phyloP scores from a whole-genome alignment of 1,140 invertebrate species.

The Pinna nobilis region DNA sequence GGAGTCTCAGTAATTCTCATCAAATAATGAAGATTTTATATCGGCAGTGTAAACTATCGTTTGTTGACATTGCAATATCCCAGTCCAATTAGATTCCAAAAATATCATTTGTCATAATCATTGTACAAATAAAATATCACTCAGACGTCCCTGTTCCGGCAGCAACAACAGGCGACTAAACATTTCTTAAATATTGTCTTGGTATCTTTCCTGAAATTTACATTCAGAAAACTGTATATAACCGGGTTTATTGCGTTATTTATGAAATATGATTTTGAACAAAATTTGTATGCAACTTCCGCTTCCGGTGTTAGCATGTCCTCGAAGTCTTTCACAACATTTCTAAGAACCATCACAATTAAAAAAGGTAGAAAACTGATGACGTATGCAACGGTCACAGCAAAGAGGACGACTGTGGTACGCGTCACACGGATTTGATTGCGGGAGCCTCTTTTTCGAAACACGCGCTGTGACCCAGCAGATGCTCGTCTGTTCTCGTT shows the following conservation, averaged over 20 bases:
- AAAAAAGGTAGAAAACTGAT: slow-evolving; percentile 44
- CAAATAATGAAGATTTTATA: too few relatives aligned
- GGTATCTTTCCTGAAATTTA: slow-evolving; percentile 42
- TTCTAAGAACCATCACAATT: slow-evolving; percentile 36
- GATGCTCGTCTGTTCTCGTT: slow-evolving; percentile 39
- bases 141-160: slow-evolving; percentile 24
- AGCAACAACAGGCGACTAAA: slow-evolving; percentile 42
- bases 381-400: slow-evolving; percentile 43
- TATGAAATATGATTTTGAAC: slow-evolving; percentile 49
- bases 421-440: slow-evolving; percentile 30
- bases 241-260: slow-evolving; percentile 50
- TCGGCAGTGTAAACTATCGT: too few relatives aligned
- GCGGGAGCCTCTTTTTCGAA: slow-evolving; percentile 54
- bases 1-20: too few relatives aligned
- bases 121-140: too few relatives aligned
- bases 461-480: slow-evolving; percentile 41
- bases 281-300: slow-evolving; percentile 42
- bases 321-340: slow-evolving; percentile 34
- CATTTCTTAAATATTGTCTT: slow-evolving; percentile 47
- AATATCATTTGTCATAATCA: too few relatives aligned
- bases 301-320: slow-evolving; percentile 10
- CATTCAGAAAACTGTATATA: slow-evolving; percentile 51
- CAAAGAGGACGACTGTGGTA: slow-evolving; percentile 42
- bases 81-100: too few relatives aligned
- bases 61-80: too few relatives aligned